Evolutionary conservation across 1,140 invertebrate genomes (phyloP), one percentile per base, ranked within the genome.

Genomic region (Brachystomella parvula): DNA sequence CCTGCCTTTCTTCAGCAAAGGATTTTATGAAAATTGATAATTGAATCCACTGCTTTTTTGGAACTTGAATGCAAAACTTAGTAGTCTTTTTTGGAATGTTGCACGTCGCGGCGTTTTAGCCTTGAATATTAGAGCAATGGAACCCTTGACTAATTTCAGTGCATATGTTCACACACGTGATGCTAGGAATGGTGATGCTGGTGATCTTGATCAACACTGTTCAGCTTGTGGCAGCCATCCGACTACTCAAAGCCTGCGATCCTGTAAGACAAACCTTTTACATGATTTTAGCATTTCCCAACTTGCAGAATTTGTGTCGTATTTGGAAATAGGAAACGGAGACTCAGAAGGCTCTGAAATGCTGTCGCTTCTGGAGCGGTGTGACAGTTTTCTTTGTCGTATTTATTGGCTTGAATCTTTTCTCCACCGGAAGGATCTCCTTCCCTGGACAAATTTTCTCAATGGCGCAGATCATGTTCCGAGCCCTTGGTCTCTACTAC

Each of bases 371-470:
- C 33, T 62, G 60, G 60, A 12, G 32, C 35, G 32, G 60, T 17
- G 39, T 62, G 3, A 62, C 60, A 24, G 31, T 62, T 15, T 62
- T 62, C 33, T 62, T 62, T 29, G 60, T 62, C 35, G 60, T 62
- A 3, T 31, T 62, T 35, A 62, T 62, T 62, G 60, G 60, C 6
- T 47, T 62, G 32, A 39, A 62, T 29, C 35, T 62, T 3, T 62
- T 62, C 28, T 31, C 60, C 15, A 28, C 60, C 3, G 60, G 60
- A 24, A 39, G 60, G 28, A 62, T 62, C 24, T 44, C 60, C 6
- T 28, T 62, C 44, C 60, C 60, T 6, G 60, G 60, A 19, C 60
- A 62, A 44, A 62, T 62, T 3, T 62, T 62, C 33, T 62, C 60
- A 3, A 62, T 62, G 60, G 60, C 60, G 3, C 60, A 62, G 24